Evolutionary conservation across 2,113 vertebrate genomes (phyloP).

Genomic region (Varanus komodoensis): DNA sequence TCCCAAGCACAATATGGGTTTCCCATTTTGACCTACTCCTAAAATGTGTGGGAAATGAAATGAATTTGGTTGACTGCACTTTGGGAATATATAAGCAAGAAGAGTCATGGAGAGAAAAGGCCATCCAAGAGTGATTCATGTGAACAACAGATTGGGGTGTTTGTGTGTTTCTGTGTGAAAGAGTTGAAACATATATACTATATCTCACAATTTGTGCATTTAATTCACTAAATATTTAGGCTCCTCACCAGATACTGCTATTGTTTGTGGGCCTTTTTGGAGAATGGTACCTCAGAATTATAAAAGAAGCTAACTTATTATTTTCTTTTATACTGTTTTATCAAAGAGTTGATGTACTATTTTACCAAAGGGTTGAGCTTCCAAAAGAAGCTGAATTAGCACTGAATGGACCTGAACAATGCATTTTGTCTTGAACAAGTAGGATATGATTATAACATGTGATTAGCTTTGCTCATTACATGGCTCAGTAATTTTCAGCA

Average conservation of each 20-base stretch:
- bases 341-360: background rate
- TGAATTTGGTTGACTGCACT: background rate
- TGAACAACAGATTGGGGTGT: background rate
- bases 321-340: background rate
- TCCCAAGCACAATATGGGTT: conserved; percentile 16
- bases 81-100: background rate
- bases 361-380: background rate
- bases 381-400: conserved; percentile 7
- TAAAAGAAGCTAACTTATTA: background rate
- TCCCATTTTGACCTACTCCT: background rate
- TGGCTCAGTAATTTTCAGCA: background rate
- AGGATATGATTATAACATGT: conserved; percentile 1
- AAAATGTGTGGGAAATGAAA: conserved; percentile 3
- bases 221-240: background rate
- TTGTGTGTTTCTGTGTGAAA: background rate
- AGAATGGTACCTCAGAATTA: background rate
- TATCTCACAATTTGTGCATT: background rate
- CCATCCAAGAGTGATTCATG: background rate
- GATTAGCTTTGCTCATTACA: conserved; percentile 2
- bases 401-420: background rate
- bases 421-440: background rate
- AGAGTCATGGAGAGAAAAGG: background rate
- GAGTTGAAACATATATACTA: background rate
- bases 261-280: background rate
- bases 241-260: background rate